These are phyloP conservation scores for Sarcophaga subvicina DNA, from an alignment of 2,888 invertebrate species.

Conservation along the genomic window DNA sequence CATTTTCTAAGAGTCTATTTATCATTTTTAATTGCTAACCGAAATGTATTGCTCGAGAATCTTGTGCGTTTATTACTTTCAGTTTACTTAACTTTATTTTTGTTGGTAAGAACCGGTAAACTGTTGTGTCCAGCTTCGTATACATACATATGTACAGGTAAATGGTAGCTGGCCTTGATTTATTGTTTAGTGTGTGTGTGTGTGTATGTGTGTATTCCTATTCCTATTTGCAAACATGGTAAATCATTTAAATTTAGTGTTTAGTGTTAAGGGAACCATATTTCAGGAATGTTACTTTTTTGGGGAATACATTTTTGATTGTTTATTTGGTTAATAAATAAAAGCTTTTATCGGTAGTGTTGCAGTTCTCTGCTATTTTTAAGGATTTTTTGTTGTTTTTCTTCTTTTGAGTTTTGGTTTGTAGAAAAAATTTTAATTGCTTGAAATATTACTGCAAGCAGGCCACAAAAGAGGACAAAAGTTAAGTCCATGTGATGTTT, in stretches of 20 bases:
- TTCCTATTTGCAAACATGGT: not conserved
- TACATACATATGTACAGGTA: not conserved
- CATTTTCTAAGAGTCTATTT: slow-evolving; percentile 42
- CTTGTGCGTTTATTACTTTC: not conserved
- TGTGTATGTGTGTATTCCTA: no score
- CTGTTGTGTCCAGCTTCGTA: slow-evolving; percentile 3
- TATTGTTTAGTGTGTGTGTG: slow-evolving; percentile 36
- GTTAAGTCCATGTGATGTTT: no score
- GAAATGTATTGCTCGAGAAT: slow-evolving; percentile 36
- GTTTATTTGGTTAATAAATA: slow-evolving; percentile 37
- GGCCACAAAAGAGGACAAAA: no score
- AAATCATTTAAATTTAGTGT: slow-evolving; percentile 56
- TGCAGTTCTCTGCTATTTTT: not conserved
- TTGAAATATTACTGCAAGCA: no score
- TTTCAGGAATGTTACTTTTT: slow-evolving; percentile 22
- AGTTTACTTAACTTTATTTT: not conserved
- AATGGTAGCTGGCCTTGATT: slow-evolving; percentile 45
- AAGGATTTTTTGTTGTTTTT: not conserved
- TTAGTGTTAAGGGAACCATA: slow-evolving; percentile 43
- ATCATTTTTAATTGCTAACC: slow-evolving; percentile 62
- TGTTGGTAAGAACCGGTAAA: not conserved
- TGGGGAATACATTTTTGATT: not conserved
- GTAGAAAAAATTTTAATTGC: not conserved
- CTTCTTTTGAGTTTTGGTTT: not conserved
- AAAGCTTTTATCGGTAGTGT: slow-evolving; percentile 15